Conservation (phyloP, 2,797 vertebrate species). For the Enteromius mattozi region DNA sequence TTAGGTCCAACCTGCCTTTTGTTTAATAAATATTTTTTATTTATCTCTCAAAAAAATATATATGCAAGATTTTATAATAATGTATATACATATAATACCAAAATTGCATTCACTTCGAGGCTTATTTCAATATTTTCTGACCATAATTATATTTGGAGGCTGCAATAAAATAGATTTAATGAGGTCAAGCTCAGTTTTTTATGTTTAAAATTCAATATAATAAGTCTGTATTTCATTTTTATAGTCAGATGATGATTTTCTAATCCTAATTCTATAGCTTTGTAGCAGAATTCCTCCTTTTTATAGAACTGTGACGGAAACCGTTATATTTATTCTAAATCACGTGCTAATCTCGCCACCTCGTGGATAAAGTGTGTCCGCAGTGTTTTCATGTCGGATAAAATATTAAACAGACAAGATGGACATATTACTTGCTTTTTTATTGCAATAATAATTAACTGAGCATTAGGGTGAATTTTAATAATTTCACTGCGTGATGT, state of each 20-base stretch:
- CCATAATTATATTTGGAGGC: neutral
- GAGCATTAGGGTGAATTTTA: neutral
- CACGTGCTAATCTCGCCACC: constrained; percentile 17
- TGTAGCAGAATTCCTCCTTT: neutral
- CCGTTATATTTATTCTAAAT: neutral
- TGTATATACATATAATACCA: no score
- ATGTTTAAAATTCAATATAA: neutral
- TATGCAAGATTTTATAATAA: no score
- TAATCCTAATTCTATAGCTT: neutral
- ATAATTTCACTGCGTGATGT: neutral
- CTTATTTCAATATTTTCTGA: neutral
- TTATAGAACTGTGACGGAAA: neutral
- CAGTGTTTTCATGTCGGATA: neutral
- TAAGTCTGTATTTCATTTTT: neutral
- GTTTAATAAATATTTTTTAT: neutral
- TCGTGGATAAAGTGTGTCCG: neutral
- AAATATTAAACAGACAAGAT: neutral
- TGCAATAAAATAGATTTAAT: neutral
- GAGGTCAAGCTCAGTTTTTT: neutral
- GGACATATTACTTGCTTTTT: neutral
- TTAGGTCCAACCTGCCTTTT: neutral
- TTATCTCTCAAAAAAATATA: neutral
- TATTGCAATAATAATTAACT: neutral
- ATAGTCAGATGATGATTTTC: neutral
- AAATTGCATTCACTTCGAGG: no score